These are phyloP conservation scores for Coreoperca whiteheadi DNA, from an alignment of 2,113 vertebrate genomes.

Conservation along the genomic window DNA sequence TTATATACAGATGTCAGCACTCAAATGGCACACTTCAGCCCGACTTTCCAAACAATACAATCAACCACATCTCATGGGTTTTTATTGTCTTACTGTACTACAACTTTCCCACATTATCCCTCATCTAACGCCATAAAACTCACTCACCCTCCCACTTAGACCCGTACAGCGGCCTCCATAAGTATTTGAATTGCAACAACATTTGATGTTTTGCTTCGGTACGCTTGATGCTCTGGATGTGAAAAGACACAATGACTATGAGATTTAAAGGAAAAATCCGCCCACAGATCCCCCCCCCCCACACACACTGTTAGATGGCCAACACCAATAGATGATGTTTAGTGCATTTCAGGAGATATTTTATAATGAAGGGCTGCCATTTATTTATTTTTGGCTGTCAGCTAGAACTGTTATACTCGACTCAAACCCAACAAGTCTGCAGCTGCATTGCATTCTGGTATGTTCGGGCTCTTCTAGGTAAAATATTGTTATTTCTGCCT, in stretches of 20 bases:
- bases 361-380: slow-evolving; percentile 62
- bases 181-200: slow-evolving; percentile 69
- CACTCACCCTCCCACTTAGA: slow-evolving; percentile 66
- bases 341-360: slow-evolving; percentile 62
- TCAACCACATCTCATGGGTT: slow-evolving; percentile 64
- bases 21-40: slow-evolving; percentile 35
- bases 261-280: slow-evolving; percentile 62
- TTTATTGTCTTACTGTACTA: slow-evolving; percentile 58
- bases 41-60: slow-evolving; percentile 64
- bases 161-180: slow-evolving; percentile 35
- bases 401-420: neutral
- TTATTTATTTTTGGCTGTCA: slow-evolving; percentile 49
- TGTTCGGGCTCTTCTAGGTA: neutral
- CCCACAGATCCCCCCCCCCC: slow-evolving; percentile 67
- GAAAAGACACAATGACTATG: slow-evolving; percentile 62
- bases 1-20: slow-evolving; percentile 32
- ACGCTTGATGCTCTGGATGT: slow-evolving; percentile 60
- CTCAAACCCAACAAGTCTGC: slow-evolving; percentile 27
- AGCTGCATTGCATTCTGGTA: slow-evolving; percentile 20
- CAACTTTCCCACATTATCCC: slow-evolving; percentile 60
- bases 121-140: slow-evolving; percentile 66
- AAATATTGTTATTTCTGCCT: slow-evolving; percentile 14
- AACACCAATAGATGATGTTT: slow-evolving; percentile 66
- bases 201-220: slow-evolving; percentile 70
- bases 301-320: slow-evolving; percentile 63